These are phyloP conservation scores for Melanotaenia maccullochi DNA, from an alignment of 2,797 vertebrate genomes.

Conservation along the genomic window DNA sequence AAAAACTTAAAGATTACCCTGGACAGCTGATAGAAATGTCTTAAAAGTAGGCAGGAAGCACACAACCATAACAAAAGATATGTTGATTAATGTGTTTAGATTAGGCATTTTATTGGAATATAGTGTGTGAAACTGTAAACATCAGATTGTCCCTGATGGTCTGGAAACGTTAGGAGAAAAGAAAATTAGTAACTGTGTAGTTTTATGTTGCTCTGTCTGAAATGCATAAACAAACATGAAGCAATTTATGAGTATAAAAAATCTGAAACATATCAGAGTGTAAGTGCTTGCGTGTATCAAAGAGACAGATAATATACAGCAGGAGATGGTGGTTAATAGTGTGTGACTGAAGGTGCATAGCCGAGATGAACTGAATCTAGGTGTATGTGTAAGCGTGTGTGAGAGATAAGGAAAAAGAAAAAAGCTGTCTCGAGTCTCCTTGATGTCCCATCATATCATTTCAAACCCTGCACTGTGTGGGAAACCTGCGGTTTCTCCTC, in stretches of 20 bases:
- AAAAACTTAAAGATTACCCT: too few species aligned
- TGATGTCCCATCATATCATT: slow-evolving; percentile 70
- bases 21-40: slow-evolving; percentile 20
- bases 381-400: slow-evolving; percentile 32
- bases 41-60: slow-evolving; percentile 24
- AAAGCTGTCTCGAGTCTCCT: slow-evolving; percentile 51
- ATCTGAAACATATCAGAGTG: slow-evolving; percentile 30
- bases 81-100: slow-evolving; percentile 42
- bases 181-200: slow-evolving; percentile 21
- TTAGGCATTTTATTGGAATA: slow-evolving; percentile 30
- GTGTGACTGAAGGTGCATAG: slow-evolving; percentile 71
- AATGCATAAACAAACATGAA: slow-evolving; percentile 31
- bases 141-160: neutral
- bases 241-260: slow-evolving; percentile 9
- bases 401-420: slow-evolving; percentile 12
- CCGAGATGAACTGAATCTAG: slow-evolving; percentile 70
- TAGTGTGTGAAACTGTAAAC: slow-evolving; percentile 23
- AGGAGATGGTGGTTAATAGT: slow-evolving; percentile 66
- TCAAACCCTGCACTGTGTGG: slow-evolving; percentile 51
- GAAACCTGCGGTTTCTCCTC: slow-evolving; percentile 71
- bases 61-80: slow-evolving; percentile 1
- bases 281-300: slow-evolving; percentile 24
- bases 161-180: slow-evolving; percentile 18
- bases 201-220: slow-evolving; percentile 23
- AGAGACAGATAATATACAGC: slow-evolving; percentile 32